These are phyloP conservation scores for Blastobasis adustella DNA, from an alignment of 2,888 invertebrate species.

Conservation along the genomic window DNA sequence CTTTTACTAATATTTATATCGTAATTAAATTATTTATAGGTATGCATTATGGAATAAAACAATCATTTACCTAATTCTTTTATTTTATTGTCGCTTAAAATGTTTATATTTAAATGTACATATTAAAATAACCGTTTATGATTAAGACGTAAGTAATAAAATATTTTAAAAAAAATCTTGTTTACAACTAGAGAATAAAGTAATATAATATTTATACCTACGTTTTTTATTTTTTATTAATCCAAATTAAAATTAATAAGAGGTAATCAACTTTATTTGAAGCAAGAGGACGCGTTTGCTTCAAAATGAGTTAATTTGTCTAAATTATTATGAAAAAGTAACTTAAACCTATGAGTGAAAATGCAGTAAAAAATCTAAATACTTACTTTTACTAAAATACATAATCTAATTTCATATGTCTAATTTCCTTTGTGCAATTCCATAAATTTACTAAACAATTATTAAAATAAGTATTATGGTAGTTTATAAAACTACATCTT, in stretches of 20 bases:
- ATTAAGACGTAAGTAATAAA: not conserved
- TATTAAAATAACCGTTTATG: not conserved
- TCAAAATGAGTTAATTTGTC: constrained; percentile 29
- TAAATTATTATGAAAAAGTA: no score
- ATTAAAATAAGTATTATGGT: no score
- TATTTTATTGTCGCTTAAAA: not conserved
- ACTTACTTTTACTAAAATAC: constrained; percentile 1
- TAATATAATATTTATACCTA: not conserved
- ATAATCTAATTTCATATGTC: not conserved
- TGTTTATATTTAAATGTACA: not conserved
- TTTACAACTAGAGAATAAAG: not conserved
- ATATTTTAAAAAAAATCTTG: not conserved
- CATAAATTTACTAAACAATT: no score
- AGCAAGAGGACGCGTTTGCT: constrained; percentile 69
- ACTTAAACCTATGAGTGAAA: constrained; percentile 40
- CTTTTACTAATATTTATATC: not conserved
- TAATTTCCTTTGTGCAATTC: no score
- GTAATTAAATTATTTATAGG: not conserved
- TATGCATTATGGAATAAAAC: not conserved
- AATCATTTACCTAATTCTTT: not conserved
- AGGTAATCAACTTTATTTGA: constrained; percentile 29
- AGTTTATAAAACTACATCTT: no score
- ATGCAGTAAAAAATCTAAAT: constrained; percentile 45
- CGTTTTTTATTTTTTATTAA: not conserved
- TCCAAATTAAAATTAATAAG: no score